Base-by-base conservation (phyloP, 1,140 invertebrate genomes). In the Bombus waltoni region DNA sequence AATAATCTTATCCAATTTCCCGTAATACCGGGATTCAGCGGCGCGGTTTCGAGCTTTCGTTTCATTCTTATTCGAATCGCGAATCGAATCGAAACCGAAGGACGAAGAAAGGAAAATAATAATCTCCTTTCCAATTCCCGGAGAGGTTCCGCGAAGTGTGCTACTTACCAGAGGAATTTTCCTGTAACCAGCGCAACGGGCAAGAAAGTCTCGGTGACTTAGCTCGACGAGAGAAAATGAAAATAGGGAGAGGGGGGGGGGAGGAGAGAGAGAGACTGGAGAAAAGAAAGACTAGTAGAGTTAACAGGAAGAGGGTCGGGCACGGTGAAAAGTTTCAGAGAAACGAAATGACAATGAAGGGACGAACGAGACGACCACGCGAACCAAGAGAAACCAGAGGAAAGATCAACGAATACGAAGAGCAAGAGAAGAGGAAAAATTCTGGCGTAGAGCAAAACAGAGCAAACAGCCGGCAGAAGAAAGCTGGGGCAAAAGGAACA, bases 61-160 rank as follows among this genome's bases (percentile, higher is more conserved):
- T 53, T 53, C 18, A 53, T 22, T 53, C 47, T 53, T 53, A 53
- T 53, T 53, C 18, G 18, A 53, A 53, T 53, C 47, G 47, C 47
- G 47, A 53, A 53, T 53, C 47, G 47, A 53, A 53, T 53, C 47
- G 47, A 53, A 53, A 53, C 47, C 47, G 47, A 53, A 40, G 71
- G 22, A 44, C 65, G 74, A 84, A 68, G 74, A 78, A 78, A 71
- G 66, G 62, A 44, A 78, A 84, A 84, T 62, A 79, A 84, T 79
- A 84, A 84, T 79, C 75, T n/a, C 40, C 44, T 59, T 79, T 59
- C 47, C 74, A 70, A 77, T 83, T 70, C 65, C 44, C 47, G 47
- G 47, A 53, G 47, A 53, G 47, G 47, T 53, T 53, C 47, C 47
- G 47, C 47, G 47, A 53, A 53, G 47, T 53, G 47, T 53, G 47